A percentile compares a stretch with the other conserved stretches of the same genome.
Conservation (phyloP, 1,140 invertebrate species). For the Calycopis cecrops region DNA sequence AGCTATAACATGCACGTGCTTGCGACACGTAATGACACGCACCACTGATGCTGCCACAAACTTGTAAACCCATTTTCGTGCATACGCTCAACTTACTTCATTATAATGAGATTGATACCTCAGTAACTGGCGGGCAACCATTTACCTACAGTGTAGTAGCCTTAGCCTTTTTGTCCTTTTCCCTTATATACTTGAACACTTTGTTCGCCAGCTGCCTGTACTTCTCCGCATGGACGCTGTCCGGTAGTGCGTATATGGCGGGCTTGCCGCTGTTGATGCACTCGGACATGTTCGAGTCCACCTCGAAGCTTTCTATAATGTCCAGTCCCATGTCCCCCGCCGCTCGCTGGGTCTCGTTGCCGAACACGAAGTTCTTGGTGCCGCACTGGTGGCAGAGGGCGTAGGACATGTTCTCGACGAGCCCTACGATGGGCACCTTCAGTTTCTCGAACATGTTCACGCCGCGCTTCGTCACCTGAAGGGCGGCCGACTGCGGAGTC, state of each 20-base stretch:
- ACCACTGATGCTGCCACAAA: too few species aligned
- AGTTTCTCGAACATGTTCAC: constrained; percentile 88
- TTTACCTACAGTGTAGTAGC: constrained; percentile 33
- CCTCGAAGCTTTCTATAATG: constrained; percentile 84
- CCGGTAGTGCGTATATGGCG: constrained; percentile 82
- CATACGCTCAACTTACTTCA: neutral
- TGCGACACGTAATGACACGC: too few species aligned
- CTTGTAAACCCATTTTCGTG: too few species aligned
- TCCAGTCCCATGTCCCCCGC: constrained; percentile 75
- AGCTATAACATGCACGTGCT: too few species aligned
- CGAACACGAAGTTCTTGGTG: constrained; percentile 78
- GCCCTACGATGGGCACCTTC: constrained; percentile 85
- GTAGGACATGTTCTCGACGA: constrained; percentile 91
- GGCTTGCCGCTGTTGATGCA: constrained; percentile 86
- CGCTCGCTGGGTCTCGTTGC: constrained; percentile 73
- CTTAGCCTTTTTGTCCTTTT: constrained; percentile 54
- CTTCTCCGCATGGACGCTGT: constrained; percentile 75
- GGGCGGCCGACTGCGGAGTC: constrained; percentile 88
- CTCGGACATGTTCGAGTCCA: constrained; percentile 82
- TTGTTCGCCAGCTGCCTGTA: constrained; percentile 76
- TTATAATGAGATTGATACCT: too few species aligned
- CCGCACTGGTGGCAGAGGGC: constrained; percentile 84
- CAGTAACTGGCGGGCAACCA: neutral
- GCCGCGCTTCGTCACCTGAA: constrained; percentile 87
- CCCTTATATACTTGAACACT: constrained; percentile 71